A percentile compares a stretch with the other conserved stretches of the same genome.
These are phyloP conservation scores for Zygothrica quintamaculata DNA, from an alignment of 2,888 invertebrate species.

Conservation along the genomic window DNA sequence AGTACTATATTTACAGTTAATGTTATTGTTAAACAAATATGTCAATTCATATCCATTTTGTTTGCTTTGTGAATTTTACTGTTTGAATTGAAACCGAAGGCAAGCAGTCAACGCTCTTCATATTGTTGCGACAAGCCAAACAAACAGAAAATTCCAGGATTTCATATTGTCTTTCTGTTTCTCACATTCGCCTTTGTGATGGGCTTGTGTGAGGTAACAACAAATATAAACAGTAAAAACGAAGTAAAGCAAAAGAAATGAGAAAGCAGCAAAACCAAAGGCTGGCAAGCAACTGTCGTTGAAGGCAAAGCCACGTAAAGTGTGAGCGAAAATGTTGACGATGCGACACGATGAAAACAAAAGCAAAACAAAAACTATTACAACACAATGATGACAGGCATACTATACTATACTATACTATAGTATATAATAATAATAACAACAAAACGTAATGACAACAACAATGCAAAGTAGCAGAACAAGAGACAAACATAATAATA, in stretches of 20 bases:
- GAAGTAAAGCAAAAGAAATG: conserved; percentile 46
- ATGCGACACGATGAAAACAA: conserved; percentile 54
- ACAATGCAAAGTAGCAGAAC: conserved; percentile 69
- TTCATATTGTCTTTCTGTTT: conserved; percentile 22
- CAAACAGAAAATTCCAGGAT: conserved; percentile 32
- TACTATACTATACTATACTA: conserved; percentile 38
- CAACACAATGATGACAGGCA: conserved; percentile 54
- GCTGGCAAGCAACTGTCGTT: conserved; percentile 28
- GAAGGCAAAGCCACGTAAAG: conserved; percentile 20
- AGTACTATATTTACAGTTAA: too few species aligned
- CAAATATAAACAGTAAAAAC: conserved; percentile 64
- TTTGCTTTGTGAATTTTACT: too few species aligned
- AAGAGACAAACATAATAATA: conserved; percentile 76
- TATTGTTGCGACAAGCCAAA: conserved; percentile 30
- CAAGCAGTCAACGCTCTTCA: conserved; percentile 11
- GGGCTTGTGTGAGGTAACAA: conserved; percentile 28
- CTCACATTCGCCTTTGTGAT: neutral
- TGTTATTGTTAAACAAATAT: neutral
- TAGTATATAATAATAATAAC: conserved; percentile 36
- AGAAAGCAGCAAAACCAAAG: conserved; percentile 17
- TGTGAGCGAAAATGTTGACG: conserved; percentile 38
- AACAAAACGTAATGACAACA: conserved; percentile 39
- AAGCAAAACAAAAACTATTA: conserved; percentile 27
- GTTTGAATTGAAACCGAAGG: conserved; percentile 11
- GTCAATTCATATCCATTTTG: neutral